Percentiles rank a stretch among this genome's conserved stretches.
These are phyloP conservation scores for Cossypha dichroa DNA, from an alignment of 2,797 vertebrate species.

Conservation along the genomic window DNA sequence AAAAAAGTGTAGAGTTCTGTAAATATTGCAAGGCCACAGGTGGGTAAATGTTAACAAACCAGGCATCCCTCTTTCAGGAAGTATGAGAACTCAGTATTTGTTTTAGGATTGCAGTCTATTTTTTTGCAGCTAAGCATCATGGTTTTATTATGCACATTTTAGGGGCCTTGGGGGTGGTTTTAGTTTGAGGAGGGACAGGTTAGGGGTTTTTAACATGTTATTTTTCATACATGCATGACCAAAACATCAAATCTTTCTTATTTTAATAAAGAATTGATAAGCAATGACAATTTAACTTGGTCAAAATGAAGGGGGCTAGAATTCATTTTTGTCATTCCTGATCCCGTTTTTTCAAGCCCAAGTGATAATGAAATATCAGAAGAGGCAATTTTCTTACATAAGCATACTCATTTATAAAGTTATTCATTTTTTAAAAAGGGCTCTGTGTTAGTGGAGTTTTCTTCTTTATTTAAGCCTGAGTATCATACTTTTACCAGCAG, in stretches of 20 bases:
- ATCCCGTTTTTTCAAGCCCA: not conserved
- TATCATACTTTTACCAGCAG: not conserved
- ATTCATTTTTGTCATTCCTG: not conserved
- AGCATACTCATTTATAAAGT: not conserved
- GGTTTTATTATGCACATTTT: not conserved
- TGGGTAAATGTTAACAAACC: not conserved
- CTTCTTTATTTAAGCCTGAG: not conserved
- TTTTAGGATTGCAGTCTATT: not conserved
- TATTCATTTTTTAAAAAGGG: not conserved
- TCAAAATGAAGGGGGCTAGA: not conserved
- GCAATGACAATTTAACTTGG: not conserved
- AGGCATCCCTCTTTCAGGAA: not conserved
- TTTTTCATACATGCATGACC: not conserved
- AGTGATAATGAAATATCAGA: not conserved
- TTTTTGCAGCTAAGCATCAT: not conserved
- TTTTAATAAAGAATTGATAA: not conserved
- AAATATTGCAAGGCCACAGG: not conserved
- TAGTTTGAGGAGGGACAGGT: not conserved
- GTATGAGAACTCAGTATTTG: fast-evolving
- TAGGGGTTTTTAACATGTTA: not conserved
- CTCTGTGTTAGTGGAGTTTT: not conserved
- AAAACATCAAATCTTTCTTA: not conserved
- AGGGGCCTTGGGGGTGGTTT: not conserved
- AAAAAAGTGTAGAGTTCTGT: not conserved
- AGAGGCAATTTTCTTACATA: not conserved